Evolutionary conservation across 2,888 invertebrate genomes (phyloP), one percentile per base, ranked within the genome.

Genomic region (Agelastica alni): DNA sequence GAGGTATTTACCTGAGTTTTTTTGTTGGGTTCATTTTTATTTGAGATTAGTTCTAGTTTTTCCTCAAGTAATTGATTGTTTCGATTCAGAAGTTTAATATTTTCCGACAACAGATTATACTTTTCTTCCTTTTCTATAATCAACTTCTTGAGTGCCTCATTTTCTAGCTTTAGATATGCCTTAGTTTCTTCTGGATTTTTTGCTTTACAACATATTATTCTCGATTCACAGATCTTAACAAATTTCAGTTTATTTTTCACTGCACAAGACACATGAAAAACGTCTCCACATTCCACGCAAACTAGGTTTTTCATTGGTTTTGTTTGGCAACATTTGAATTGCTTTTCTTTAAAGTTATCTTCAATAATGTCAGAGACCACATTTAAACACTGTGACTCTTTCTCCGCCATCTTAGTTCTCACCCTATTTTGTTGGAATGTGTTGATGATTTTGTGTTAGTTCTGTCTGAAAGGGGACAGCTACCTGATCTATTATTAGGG

Each of bases 301-400:
- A 49, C 32, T 49, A 39, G 16, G 16, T 26, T 39, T 41, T 49
- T 42, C 18, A n/a, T 42, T 32, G 22, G 13, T 20, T 49, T 49
- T 12, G 10, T 42, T 20, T 49, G 49, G 20, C 49, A 49, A 14
- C 49, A 49, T 31, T 42, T 49, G 22, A 49, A 41, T 18, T 14
- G n/a, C 20, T 49, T 49, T 20, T 32, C 30, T 22, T 20, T 36
- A 9, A 26, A 26, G 3, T 46, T 36, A 13, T 36, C 37, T 14
- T 16, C 17, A 28, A 13, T 48, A 37, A 28, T 28, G 10, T 3
- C 14, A 39, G 47, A 20, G 39, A 22, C 17, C 16, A 30, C 30
- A 9, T 48, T 48, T 39, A 22, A 9, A 34, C 32, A 9, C 28
- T 46, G 9, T 2, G 16, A 10, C 26, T 48, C 36, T 36, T 26